A percentile compares a stretch with the other conserved stretches of the same genome.
phyloP scores from a whole-genome alignment of 2,797 vertebrate species.

The Enteromius afrohamiltoni region DNA sequence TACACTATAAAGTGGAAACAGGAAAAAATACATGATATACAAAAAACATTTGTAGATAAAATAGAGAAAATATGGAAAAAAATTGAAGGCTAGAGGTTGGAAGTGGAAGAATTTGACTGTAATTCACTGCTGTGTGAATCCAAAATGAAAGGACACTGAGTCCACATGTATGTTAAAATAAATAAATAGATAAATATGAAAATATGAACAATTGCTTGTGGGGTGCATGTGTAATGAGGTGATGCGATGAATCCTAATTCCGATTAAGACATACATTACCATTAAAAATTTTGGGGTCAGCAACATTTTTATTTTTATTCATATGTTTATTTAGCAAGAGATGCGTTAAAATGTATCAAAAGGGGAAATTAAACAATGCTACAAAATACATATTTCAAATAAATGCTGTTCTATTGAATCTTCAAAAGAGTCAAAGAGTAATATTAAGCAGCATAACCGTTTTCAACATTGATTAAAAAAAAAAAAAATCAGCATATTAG shows the following conservation, averaged over 20 bases:
- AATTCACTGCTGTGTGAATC: not conserved
- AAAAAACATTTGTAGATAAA: not conserved
- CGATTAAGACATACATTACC: not conserved
- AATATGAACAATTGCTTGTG: not conserved
- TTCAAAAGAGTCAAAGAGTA: no score
- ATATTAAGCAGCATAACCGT: not conserved
- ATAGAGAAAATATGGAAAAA: not conserved
- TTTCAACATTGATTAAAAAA: not conserved
- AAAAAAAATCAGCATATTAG: not conserved
- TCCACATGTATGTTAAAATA: not conserved
- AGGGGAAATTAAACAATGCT: not conserved
- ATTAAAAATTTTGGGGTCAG: not conserved
- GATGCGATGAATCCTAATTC: not conserved
- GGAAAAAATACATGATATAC: not conserved
- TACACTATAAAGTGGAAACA: conserved; percentile 8
- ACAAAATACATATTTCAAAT: not conserved
- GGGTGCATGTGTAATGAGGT: not conserved
- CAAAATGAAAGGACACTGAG: not conserved
- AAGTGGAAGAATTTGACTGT: not conserved
- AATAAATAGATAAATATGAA: not conserved
- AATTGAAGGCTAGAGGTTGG: conserved; percentile 12
- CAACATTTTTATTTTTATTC: not conserved
- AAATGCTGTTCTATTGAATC: not conserved
- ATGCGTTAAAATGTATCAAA: not conserved
- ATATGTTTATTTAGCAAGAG: conserved; percentile 2